A percentile compares a stretch with the other conserved stretches of the same genome.
Evolutionary conservation across 2,797 vertebrate species (phyloP).

Genomic region (Erpetoichthys calabaricus): DNA sequence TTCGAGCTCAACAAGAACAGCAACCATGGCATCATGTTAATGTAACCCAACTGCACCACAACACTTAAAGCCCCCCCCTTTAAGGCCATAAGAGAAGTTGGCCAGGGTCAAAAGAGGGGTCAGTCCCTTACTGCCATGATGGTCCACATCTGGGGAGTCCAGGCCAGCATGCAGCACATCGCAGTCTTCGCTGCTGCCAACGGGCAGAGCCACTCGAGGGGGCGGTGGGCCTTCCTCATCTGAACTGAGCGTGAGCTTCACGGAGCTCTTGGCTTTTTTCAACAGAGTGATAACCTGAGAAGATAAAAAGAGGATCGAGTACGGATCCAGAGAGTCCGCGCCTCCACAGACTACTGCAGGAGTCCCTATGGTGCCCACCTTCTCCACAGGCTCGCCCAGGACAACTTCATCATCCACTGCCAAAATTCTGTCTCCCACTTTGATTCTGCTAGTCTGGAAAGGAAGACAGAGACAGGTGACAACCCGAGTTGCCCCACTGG

Average conservation of each 20-base stretch:
- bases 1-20: too few species aligned
- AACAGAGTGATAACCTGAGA: slow-evolving; percentile 62
- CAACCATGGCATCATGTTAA: too few species aligned
- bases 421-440: slow-evolving; percentile 61
- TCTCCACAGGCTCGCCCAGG: slow-evolving; percentile 56
- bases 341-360: too few species aligned
- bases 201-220: too few species aligned
- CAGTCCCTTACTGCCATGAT: too few species aligned
- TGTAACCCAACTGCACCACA: too few species aligned
- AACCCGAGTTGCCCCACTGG: neutral
- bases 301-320: slow-evolving; percentile 14
- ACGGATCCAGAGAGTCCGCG: slow-evolving; percentile 9
- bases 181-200: too few species aligned
- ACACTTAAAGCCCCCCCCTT: too few species aligned
- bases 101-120: too few species aligned
- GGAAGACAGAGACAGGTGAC: slow-evolving; percentile 1
- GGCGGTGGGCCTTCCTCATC: slow-evolving; percentile 26
- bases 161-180: too few species aligned
- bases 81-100: too few species aligned
- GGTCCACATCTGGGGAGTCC: too few species aligned
- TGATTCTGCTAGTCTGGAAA: slow-evolving; percentile 63
- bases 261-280: slow-evolving; percentile 47
- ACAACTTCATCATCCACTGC: slow-evolving; percentile 70
- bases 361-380: slow-evolving; percentile 39
- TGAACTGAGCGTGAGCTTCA: slow-evolving; percentile 59